Conservation (phyloP, 2,113 vertebrate genomes). For the Odontophorus gujanensis region DNA sequence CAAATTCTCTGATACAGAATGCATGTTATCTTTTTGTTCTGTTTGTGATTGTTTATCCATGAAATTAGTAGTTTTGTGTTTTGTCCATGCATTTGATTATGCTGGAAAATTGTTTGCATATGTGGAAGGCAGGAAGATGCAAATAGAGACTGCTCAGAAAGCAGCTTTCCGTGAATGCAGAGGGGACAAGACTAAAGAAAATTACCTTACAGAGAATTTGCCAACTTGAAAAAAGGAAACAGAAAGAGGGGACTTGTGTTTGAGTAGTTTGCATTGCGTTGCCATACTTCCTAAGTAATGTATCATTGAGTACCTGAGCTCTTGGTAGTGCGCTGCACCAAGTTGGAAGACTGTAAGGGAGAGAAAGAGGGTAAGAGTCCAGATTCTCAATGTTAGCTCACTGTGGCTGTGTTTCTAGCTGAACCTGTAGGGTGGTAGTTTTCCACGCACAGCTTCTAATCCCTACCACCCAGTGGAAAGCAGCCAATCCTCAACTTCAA, state of each 20-base stretch:
- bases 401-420: slow-evolving; percentile 2
- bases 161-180: not conserved
- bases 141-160: not conserved
- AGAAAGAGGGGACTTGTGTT: not conserved
- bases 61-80: not conserved
- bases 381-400: not conserved
- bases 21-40: not conserved
- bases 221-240: not conserved
- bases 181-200: not conserved
- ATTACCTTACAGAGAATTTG: not conserved
- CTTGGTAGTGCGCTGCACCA: too few species aligned
- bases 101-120: not conserved
- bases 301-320: not conserved
- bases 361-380: not conserved
- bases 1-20: not conserved
- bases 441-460: not conserved
- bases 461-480: not conserved
- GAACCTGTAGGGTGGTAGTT: not conserved
- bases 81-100: not conserved
- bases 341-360: not conserved
- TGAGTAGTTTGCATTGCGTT: not conserved
- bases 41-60: not conserved
- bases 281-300: not conserved
- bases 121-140: not conserved
- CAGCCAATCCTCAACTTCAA: slow-evolving; percentile 5